Base-by-base conservation (phyloP, 2,888 invertebrate genomes). In the Cheilosia vernalis region DNA sequence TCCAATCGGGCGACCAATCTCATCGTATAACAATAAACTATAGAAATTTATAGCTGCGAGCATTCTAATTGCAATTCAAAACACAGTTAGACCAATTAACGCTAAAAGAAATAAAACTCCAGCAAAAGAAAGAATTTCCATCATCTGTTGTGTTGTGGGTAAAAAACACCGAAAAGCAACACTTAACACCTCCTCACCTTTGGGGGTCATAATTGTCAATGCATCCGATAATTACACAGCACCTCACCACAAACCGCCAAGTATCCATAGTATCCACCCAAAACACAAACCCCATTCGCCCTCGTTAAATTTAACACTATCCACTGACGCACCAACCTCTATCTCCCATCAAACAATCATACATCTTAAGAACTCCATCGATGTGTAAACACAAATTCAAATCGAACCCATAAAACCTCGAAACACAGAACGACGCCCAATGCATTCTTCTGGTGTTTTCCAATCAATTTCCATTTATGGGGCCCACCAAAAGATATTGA, bases 381-480 rank as follows among this genome's bases (percentile, higher is more conserved):
- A 15, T 70, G 49, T 78, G 47, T 47, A 56, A 69, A 69, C 56
- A 84, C 13, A 63, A 10, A 77, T 60, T 53, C 24, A 61, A 69
- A 47, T 49, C 73, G 60, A 80, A 33, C 51, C 74, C 79, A 84
- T 76, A 64, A 80, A 84, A 64, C 21, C 21, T 30, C 15, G 24
- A n/a, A 74, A 27, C 37, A 58, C 30, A 64, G 40, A 55, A 72
- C 40, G 63, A 70, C 37, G 73, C 47, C 49, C 74, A 49, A 15
- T 64, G 19, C 67, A 53, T 64, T 76, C 21, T 58, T 21, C 13
- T 42, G 21, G 61, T 9, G 64, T 60, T 60, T 74, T 55, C 69
- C 58, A 74, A 76, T 84, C 60, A 66, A 80, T 77, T 77, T 66
- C 47, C 66, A 72, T 82, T 77, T 61, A 60, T 49, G 64, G 53